Percentiles rank a stretch among this genome's conserved stretches.
phyloP scores from a whole-genome alignment of 2,797 vertebrate genomes.

The Perodicticus potto region DNA sequence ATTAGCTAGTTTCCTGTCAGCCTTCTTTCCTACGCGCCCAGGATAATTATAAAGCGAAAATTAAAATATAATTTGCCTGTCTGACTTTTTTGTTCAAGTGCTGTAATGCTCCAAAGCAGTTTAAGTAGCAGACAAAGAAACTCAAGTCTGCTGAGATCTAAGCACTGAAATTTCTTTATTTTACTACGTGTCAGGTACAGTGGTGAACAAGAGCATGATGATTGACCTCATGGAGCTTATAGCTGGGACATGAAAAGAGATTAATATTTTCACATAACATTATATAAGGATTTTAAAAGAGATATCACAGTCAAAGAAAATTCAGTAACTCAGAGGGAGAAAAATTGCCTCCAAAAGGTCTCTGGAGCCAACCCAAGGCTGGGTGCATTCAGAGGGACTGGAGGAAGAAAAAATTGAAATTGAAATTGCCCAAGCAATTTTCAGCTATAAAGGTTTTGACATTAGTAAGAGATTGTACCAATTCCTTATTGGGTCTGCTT shows the following conservation, averaged over 20 bases:
- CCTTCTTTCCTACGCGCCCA: background rate
- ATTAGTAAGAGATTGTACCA: background rate
- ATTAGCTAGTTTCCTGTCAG: background rate
- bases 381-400: background rate
- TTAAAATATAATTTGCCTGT: conserved; percentile 42
- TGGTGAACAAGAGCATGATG: background rate
- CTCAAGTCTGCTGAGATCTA: background rate
- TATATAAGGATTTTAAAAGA: background rate
- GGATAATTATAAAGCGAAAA: conserved; percentile 50
- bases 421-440: background rate
- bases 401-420: background rate
- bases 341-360: background rate
- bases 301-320: background rate
- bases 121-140: background rate
- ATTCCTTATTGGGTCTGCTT: background rate
- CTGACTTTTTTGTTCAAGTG: background rate
- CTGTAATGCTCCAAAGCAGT: background rate
- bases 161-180: background rate
- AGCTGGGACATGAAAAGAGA: background rate
- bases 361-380: background rate
- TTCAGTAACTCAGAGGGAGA: background rate
- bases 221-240: background rate
- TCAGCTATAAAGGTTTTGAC: background rate
- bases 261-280: background rate
- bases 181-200: background rate